phyloP scores from a whole-genome alignment of 2,888 invertebrate species.

The Cheilosia urbana region DNA sequence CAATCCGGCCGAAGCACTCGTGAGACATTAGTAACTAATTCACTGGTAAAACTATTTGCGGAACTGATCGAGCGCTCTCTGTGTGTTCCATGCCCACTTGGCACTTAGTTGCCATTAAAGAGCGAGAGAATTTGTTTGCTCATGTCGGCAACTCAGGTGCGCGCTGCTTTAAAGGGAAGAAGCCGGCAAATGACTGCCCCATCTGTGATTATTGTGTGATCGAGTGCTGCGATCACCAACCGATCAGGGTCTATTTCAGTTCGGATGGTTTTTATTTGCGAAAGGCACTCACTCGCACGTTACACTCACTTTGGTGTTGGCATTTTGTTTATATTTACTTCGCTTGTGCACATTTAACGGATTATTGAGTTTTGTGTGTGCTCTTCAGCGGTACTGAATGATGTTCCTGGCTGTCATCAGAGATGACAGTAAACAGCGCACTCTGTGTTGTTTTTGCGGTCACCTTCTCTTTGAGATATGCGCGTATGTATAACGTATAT shows the following conservation, averaged over 20 bases:
- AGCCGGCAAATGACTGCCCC: constrained; percentile 62
- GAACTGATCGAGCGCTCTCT: constrained; percentile 58
- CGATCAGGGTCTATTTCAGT: constrained; percentile 70
- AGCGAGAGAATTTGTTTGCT: constrained; percentile 64
- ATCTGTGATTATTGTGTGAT: constrained; percentile 65
- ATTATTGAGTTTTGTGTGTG: constrained; percentile 80
- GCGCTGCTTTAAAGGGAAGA: constrained; percentile 62
- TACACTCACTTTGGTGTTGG: constrained; percentile 61
- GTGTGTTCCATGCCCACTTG: constrained; percentile 51
- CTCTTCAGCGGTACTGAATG: constrained; percentile 62
- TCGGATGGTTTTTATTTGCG: constrained; percentile 57
- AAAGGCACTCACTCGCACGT: constrained; percentile 54
- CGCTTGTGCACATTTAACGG: constrained; percentile 82
- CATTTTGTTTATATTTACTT: constrained; percentile 61
- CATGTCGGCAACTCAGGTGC: constrained; percentile 69
- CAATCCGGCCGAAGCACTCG: constrained; percentile 31
- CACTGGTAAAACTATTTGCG: constrained; percentile 62
- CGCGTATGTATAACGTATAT: constrained; percentile 32
- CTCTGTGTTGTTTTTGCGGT: constrained; percentile 50
- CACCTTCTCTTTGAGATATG: constrained; percentile 39
- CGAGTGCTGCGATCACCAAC: constrained; percentile 69
- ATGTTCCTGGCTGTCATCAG: constrained; percentile 53
- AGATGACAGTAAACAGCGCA: constrained; percentile 61
- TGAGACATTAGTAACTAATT: constrained; percentile 56
- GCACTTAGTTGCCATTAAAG: constrained; percentile 63